Evolutionary conservation across 2,888 invertebrate species (phyloP), one percentile per base, ranked within the genome.

Genomic region (Tenthredo amoena): DNA sequence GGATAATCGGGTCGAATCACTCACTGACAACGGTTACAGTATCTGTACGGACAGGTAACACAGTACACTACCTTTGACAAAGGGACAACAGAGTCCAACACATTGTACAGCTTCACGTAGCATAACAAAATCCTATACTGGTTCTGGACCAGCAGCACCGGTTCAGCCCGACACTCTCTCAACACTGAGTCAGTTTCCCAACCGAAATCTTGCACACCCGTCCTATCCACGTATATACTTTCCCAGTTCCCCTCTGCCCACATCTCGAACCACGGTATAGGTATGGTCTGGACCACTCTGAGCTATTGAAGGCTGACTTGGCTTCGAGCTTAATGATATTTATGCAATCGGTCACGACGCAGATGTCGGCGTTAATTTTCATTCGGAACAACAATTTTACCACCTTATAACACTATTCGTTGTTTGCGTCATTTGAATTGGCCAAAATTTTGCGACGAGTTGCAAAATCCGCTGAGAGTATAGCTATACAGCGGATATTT

Each of bases 41-140:
- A 62, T 2, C 2, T 15, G 6, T 15, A 40, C n/a, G 7, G 4
- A 18, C 15, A 43, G 47, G 26, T 43, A n/a, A 76, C 76, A 31
- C n/a, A 47, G 47, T 47, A 58, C 62, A 81, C 58, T 18, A 47
- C 81, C 85, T 84, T 84, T 86, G 26, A 84, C 82, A 77, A 85
- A 85, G 4, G 85, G 81, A 76, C 50, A 85, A 18, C 84, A 85
- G 21, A 84, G 62, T 40, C 84, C 83, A n/a, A 86, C 86, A 58
- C 86, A 84, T 86, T 86, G 81, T 18, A 81, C 82, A 10, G 81
- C 84, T 18, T 81, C 79, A 18, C 68, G 85, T 18, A 86, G 84
- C 74, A 84, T 84, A n/a, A 18, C 71, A 58, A 79, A 68, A 34
- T 71, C 2, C 10, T 47, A 81, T 5, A n/a, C 31, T 62, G 58